phyloP scores from a whole-genome alignment of 2,113 vertebrate genomes.

The Machaerirhynchus nigripectus region DNA sequence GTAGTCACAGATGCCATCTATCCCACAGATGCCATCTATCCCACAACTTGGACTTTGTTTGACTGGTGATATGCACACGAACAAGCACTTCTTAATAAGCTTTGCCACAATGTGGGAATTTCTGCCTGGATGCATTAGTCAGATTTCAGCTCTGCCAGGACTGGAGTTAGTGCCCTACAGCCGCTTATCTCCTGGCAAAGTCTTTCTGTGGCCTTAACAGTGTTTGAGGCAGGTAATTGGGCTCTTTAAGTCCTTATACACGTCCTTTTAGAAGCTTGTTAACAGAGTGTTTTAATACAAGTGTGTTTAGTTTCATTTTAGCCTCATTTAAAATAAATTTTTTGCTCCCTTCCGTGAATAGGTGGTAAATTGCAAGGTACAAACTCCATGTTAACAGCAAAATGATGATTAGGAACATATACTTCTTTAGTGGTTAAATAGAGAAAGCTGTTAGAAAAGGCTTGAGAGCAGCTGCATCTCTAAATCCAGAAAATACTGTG shows the following conservation, averaged over 20 bases:
- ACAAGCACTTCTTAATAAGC: neutral
- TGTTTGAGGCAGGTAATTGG: neutral
- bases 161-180: too few relatives aligned
- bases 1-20: neutral
- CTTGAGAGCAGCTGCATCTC: accelerated
- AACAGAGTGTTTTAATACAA: neutral
- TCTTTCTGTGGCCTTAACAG: neutral
- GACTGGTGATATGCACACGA: accelerated
- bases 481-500: neutral
- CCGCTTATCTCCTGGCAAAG: neutral
- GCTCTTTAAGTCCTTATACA: neutral
- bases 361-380: neutral
- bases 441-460: neutral
- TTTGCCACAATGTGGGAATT: neutral
- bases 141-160: neutral
- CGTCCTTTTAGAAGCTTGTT: neutral
- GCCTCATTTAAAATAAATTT: neutral
- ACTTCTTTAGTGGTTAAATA: neutral
- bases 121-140: neutral
- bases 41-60: neutral
- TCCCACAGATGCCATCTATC: neutral
- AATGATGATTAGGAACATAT: neutral
- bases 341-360: neutral
- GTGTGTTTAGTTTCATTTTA: neutral
- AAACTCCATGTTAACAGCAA: neutral